Base-by-base conservation (phyloP, 2,113 vertebrate species). In the Camelus bactrianus region DNA sequence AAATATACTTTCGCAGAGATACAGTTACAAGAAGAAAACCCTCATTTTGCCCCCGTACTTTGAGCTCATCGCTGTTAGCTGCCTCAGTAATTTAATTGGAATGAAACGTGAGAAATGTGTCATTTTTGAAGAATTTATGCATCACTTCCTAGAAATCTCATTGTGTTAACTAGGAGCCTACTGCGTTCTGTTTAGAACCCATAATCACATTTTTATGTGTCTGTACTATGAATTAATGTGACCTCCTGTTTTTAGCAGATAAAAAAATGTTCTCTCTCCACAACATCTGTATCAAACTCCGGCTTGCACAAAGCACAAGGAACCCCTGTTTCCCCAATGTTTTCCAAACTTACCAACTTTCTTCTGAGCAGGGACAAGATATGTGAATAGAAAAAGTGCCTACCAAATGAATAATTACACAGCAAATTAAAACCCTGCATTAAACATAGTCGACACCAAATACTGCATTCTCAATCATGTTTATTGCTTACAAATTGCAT, bases 61-160 rank as follows among this genome's bases (percentile, higher is more conserved):
- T 64, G 97, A 8, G 97, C 87, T 62, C 97, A 64, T 98, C 69
- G 96, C 98, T 97, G 98, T 98, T 98, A 98, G 98, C 98, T 98
- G 99, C 98, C 98, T 99, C 98, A 98, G 98, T 98, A 98, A 98
- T 98, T 99, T 99, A 99, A 99, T 99, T 98, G 98, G 99, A 98
- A 98, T 93, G 98, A 98, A 98, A 99, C 97, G 98, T 98, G 98
- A 98, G 98, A 98, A 98, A 99, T 98, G 98, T 98, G 98, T 99
- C 98, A 98, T 98, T 99, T 98, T 97, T 98, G 98, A 98, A 98
- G 98, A 98, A 98, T 98, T 98, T 98, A 98, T 98, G 98, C 98
- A 97, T 98, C 98, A 48, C 98, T 98, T 99, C 98, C 98, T 98
- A 97, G 98, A 98, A 98, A 99, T 98, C 98, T 98, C 98, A 98